phyloP scores from a whole-genome alignment of 64 coral and sea anemone genomes.

The Astreopora myriophthalma region DNA sequence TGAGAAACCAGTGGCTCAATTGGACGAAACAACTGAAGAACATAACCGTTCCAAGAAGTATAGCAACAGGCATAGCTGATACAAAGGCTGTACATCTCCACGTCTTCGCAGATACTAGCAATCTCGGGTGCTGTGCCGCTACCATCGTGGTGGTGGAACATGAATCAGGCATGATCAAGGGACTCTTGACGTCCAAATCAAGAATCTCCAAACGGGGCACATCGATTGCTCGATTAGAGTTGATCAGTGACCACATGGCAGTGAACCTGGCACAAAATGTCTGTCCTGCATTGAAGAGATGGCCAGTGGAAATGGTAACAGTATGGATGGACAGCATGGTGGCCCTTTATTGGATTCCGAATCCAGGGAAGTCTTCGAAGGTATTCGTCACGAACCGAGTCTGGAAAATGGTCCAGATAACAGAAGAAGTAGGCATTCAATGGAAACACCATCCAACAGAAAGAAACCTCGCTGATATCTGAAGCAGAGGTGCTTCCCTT shows the following conservation, averaged over 20 bases:
- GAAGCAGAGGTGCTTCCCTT: conserved; percentile 53
- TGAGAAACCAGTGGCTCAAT: conserved; percentile 11
- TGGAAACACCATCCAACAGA: conserved; percentile 42
- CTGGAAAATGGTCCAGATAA: conserved; percentile 47
- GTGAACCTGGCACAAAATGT: too few species aligned
- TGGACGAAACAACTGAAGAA: conserved; percentile 7
- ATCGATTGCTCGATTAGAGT: too few species aligned
- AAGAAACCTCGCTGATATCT: conserved; percentile 63
- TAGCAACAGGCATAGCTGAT: not conserved
- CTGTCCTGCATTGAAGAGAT: too few species aligned
- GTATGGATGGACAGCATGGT: conserved; percentile 37
- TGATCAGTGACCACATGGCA: too few species aligned
- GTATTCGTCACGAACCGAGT: conserved; percentile 59
- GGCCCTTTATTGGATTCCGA: conserved; percentile 72
- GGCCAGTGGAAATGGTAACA: not conserved
- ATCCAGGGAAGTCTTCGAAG: conserved; percentile 53
- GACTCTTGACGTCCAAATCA: conserved; percentile 14
- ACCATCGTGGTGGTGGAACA: not conserved
- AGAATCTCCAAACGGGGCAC: too few species aligned
- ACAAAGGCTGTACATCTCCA: not conserved
- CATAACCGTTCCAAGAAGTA: not conserved
- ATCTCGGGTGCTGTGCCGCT: conserved; percentile 10
- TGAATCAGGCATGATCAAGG: not conserved
- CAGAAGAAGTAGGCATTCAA: conserved; percentile 12
- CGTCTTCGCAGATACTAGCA: conserved; percentile 43